Evolutionary conservation across 2,113 vertebrate species (phyloP).

Genomic region (Phalacrocorax carbo): DNA sequence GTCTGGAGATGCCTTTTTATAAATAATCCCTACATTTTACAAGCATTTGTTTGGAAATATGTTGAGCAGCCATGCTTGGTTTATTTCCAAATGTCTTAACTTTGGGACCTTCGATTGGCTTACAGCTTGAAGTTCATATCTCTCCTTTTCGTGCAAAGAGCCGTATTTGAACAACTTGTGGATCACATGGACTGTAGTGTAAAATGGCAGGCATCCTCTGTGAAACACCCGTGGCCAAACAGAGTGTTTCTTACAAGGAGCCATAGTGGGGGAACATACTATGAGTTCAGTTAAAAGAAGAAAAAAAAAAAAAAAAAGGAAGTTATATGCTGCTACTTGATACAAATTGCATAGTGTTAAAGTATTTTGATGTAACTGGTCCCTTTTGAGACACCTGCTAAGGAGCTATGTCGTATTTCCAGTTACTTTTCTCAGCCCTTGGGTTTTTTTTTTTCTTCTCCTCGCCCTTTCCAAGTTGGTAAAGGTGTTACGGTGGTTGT

Average conservation of each 20-base stretch:
- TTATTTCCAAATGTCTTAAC: not conserved
- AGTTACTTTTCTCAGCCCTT: not conserved
- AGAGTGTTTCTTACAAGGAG: not conserved
- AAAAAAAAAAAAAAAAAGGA: not conserved
- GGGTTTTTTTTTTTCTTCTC: not conserved
- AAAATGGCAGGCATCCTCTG: rapidly evolving
- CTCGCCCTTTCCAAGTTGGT: not conserved
- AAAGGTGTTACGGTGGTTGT: not conserved
- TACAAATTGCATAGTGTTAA: not conserved
- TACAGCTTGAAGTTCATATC: not conserved
- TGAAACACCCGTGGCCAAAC: not conserved
- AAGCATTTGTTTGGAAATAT: slow-evolving; percentile 13
- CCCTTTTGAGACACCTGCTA: not conserved
- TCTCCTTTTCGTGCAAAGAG: slow-evolving; percentile 11
- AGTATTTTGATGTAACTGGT: not conserved
- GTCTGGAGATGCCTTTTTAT: slow-evolving; percentile 16
- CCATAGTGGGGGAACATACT: not conserved
- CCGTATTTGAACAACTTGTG: not conserved
- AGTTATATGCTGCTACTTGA: not conserved
- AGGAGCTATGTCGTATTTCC: not conserved
- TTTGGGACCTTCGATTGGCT: not conserved
- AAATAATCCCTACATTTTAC: not conserved
- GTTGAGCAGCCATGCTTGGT: not conserved
- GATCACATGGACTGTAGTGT: not conserved
- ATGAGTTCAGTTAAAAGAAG: not conserved